Evolutionary conservation across 2,888 invertebrate genomes (phyloP).

Genomic region (Gari tellinella): DNA sequence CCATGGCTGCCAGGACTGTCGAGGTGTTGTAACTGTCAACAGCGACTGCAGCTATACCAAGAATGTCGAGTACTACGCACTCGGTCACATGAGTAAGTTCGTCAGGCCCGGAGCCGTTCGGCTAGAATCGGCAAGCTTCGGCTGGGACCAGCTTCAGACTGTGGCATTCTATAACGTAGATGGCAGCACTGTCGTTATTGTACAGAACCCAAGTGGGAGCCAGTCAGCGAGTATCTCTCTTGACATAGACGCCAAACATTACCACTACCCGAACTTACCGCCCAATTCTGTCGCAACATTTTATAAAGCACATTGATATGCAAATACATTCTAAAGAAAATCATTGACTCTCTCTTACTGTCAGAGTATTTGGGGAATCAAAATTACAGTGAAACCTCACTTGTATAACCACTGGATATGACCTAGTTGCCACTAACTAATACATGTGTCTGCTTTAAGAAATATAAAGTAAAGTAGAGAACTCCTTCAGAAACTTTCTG

Average conservation of each 20-base stretch:
- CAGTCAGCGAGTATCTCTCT: slow-evolving; percentile 46
- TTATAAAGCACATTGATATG: slow-evolving; percentile 21
- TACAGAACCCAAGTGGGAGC: slow-evolving; percentile 48
- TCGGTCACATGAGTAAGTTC: slow-evolving; percentile 62
- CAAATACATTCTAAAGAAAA: too few species aligned
- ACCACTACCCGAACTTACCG: slow-evolving; percentile 51
- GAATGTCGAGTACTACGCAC: slow-evolving; percentile 62
- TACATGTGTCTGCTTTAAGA: too few species aligned
- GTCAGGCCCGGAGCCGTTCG: slow-evolving; percentile 61
- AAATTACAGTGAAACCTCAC: too few species aligned
- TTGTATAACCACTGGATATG: too few species aligned
- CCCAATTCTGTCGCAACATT: slow-evolving; percentile 62
- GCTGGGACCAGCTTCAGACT: slow-evolving; percentile 54
- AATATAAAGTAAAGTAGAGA: too few species aligned
- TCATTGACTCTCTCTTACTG: too few species aligned
- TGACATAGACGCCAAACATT: slow-evolving; percentile 55
- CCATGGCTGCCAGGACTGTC: slow-evolving; percentile 59
- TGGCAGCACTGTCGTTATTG: slow-evolving; percentile 53
- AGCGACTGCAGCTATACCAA: slow-evolving; percentile 32
- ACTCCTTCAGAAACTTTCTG: too few species aligned
- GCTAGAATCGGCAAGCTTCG: slow-evolving; percentile 48
- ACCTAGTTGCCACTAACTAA: too few species aligned
- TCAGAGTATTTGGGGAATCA: too few species aligned
- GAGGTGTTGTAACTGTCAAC: slow-evolving; percentile 60
- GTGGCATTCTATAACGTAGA: slow-evolving; percentile 62